Base-by-base conservation (phyloP, 2,113 vertebrate genomes). In the Scomber scombrus region DNA sequence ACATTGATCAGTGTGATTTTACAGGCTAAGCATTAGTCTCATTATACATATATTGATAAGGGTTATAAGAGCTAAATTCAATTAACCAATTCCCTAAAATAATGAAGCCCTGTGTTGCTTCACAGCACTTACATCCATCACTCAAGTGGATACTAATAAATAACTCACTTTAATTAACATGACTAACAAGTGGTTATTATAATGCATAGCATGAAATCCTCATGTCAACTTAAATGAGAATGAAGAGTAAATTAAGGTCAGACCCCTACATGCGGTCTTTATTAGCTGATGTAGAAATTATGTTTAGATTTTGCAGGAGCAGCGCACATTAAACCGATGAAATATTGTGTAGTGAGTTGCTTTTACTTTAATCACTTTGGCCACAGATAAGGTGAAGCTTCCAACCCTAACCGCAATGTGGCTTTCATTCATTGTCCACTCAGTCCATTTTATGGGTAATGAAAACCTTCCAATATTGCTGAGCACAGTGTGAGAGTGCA, bases 1-100 rank as follows among this genome's bases (percentile, higher is more conserved):
- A 73, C 71, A 84, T 56, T 76, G 87, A 92, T 93, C 88, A 78
- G 81, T 9, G 71, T 18, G 3, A 73, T 75, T 74, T 91, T 84
- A 75, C 43, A 76, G 68, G 56, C 47, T 71, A 34, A 60, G 76
- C 84, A 75, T 92, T 85, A 89, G 55, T 47, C 72, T 87, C 65
- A 90, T 93, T 92, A 91, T 78, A 88, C 91, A 84, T 64, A 82
- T 82, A 92, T 91, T 88, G 88, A 91, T 84, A 84, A 79, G 80
- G 16, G 70, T 74, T 55, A 78, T 71, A 89, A 49, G 31, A 75
- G 64, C 78, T 74, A 68, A 75, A 88, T 91, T 88, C 63, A 91
- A 84, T 89, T 78, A 84, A 69, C 61, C 55, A 67, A 82, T 90
- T 72, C 73, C 82, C 72, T 76, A 77, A 90, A 93, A 88, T 89